Base-by-base conservation (phyloP, 2,797 vertebrate genomes). In the Sternotherus odoratus region DNA sequence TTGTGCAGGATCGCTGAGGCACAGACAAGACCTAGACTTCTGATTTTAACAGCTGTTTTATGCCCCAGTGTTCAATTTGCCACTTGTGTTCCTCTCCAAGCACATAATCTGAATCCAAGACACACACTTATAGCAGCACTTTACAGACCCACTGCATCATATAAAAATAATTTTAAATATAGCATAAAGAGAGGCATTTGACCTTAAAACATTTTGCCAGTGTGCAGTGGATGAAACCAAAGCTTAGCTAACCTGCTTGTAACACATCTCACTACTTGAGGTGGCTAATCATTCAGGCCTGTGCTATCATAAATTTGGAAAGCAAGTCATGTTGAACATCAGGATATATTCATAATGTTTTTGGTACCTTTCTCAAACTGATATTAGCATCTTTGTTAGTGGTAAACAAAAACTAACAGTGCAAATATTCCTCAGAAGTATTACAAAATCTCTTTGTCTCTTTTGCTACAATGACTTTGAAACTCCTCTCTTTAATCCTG, bases 331-430 rank as follows among this genome's bases (percentile, higher is more conserved):
- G 2, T 56, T 77, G 74, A 96, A 79, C 77, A 81, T 36, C 50
- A 79, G 80, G 36, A 46, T 94, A 91, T 95, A 92, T 94, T 86
- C 95, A 84, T 89, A 51, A 56, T 43, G 43, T 87, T 95, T 46
- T 86, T 86, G 90, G 90, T 89, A 95, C 3, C 30, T 96, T 85
- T 93, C 87, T 92, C 87, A n/a, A 91, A 85, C 84, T 95, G 90
- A 96, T 91, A 26, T 83, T n/a, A 93, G 66, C 79, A 86, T 43
- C 53, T 86, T 57, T 83, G 95, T 92, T 90, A 94, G 57, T 88
- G 75, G 87, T 79, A 96, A 96, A 92, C 85, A 81, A 30, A 93
- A 91, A 77, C 78, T 89, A 94, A 83, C 11, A 9, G 49, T 54
- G 30, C 43, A 91, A 84, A 87, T 89, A 85, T 16, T 90, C n/a